Evolutionary conservation across 2,888 invertebrate genomes (phyloP).

Genomic region (Drosophila nr. fundita): DNA sequence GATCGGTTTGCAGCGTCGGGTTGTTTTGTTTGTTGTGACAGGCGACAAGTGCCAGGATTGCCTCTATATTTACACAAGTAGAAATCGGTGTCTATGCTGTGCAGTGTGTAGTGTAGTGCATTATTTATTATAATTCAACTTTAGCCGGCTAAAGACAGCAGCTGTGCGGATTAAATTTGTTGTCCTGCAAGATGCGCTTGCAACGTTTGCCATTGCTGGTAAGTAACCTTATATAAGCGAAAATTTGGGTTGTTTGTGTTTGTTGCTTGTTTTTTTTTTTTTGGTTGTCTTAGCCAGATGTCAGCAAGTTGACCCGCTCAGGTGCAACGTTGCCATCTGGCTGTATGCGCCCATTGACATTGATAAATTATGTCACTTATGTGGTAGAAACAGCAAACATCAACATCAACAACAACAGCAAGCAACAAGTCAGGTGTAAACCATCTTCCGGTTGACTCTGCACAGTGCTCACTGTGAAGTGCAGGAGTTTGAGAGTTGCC

Average conservation of each 20-base stretch:
- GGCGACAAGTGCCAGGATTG: constrained; percentile 43
- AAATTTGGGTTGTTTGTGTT: background rate
- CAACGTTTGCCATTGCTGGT: constrained; percentile 76
- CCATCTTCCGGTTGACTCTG: constrained; percentile 72
- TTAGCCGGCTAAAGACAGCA: constrained; percentile 1
- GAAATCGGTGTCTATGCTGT: constrained; percentile 31
- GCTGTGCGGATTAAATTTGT: constrained; percentile 50
- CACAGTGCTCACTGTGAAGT: constrained; percentile 39
- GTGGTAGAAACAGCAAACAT: constrained; percentile 4
- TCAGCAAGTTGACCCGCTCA: constrained; percentile 56
- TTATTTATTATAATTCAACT: constrained; percentile 7
- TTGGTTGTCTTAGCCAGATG: constrained; percentile 15
- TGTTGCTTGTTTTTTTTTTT: constrained; percentile 6
- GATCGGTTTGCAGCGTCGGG: constrained; percentile 11
- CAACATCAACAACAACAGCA: constrained; percentile 20
- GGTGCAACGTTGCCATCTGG: constrained; percentile 24
- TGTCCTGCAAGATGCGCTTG: constrained; percentile 69
- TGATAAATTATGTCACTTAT: constrained; percentile 75
- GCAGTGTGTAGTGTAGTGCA: constrained; percentile 39
- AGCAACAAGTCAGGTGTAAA: constrained; percentile 66
- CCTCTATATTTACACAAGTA: constrained; percentile 3
- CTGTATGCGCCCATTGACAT: constrained; percentile 55
- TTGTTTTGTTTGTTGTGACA: constrained; percentile 10
- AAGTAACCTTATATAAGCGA: constrained; percentile 51
- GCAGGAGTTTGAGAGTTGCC: constrained; percentile 26